Conservation (phyloP, 1,140 invertebrate genomes). For the Drosophila micromelanica region DNA sequence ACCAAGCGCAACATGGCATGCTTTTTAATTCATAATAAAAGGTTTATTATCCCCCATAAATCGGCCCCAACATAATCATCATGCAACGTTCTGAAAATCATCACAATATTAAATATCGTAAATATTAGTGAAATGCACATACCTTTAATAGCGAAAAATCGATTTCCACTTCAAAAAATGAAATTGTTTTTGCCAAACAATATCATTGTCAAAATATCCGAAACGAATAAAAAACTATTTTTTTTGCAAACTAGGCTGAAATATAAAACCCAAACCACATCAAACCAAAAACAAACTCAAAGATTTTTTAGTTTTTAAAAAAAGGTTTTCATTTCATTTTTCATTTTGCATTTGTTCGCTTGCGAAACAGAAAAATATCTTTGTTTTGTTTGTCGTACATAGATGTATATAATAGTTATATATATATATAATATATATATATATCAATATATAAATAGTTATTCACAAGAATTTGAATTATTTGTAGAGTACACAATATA, state of each 20-base stretch:
- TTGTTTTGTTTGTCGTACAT: slow-evolving; percentile 69
- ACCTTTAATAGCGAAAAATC: too few relatives aligned
- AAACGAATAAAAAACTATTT: too few relatives aligned
- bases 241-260: too few relatives aligned
- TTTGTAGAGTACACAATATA: too few relatives aligned
- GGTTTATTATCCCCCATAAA: not conserved
- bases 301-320: slow-evolving; percentile 54
- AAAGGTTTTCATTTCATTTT: slow-evolving; percentile 78
- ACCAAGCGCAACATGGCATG: slow-evolving; percentile 16
- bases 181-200: too few relatives aligned
- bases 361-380: slow-evolving; percentile 82
- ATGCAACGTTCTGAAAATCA: not conserved
- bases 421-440: slow-evolving; percentile 46
- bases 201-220: too few relatives aligned
- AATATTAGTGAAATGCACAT: too few relatives aligned
- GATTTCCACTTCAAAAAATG: too few relatives aligned
- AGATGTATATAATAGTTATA: slow-evolving; percentile 54
- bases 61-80: slow-evolving; percentile 6
- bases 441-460: slow-evolving; percentile 77
- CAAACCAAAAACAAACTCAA: not conserved
- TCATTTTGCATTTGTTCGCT: slow-evolving; percentile 69
- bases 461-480: not conserved
- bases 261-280: not conserved
- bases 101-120: not conserved
- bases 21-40: slow-evolving; percentile 4